Base-by-base conservation (phyloP, 2,113 vertebrate genomes). In the Sitta europaea region DNA sequence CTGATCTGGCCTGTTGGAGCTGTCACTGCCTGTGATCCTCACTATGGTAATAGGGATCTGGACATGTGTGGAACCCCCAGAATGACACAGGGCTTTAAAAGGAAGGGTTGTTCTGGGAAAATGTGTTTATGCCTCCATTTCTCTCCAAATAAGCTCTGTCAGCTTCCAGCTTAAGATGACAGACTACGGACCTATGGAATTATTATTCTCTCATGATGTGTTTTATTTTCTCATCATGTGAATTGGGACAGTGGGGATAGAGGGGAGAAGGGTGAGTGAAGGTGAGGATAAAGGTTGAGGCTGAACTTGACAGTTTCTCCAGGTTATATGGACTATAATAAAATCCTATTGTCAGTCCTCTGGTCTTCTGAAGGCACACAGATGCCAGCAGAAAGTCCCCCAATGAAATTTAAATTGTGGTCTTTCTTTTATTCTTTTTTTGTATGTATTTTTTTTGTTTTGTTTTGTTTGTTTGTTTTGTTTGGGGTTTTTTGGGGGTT, bases 371-470 rank as follows among this genome's bases (percentile, higher is more conserved):
- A 70, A 36, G 29, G 23, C 35, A 16, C 20, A 28, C 4, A 20
- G 18, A 27, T 47, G 17, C 15, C 31, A 68, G 18, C 23, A 65
- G 40, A 53, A 68, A 47, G 10, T 57, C 6, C 82, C 40, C 2
- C 28, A 75, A 5, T 59, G 42, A 55, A 67, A 74, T 59, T 70
- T 40, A 84, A 89, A 50, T 16, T 5, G 5, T n/a, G 2, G 0
- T 48, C 8, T 8, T 38, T 12, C 1, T n/a, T 14, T 36, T 16
- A 2, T 47, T 48, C 0, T 24, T 55, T 27, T 5, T 10, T 5
- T 61, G 8, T n/a, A 14, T 27, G 21, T 18, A 23, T 19, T 20
- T 72, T 2, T 5, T 29, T 19, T 6, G 40, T 42, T 42, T 14
- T 42, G 40, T 6, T 8, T 55, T 11, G 5, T 23, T 23, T 17